Conservation (phyloP, 2,797 vertebrate genomes). For the Sphenopsis melanotis region DNA sequence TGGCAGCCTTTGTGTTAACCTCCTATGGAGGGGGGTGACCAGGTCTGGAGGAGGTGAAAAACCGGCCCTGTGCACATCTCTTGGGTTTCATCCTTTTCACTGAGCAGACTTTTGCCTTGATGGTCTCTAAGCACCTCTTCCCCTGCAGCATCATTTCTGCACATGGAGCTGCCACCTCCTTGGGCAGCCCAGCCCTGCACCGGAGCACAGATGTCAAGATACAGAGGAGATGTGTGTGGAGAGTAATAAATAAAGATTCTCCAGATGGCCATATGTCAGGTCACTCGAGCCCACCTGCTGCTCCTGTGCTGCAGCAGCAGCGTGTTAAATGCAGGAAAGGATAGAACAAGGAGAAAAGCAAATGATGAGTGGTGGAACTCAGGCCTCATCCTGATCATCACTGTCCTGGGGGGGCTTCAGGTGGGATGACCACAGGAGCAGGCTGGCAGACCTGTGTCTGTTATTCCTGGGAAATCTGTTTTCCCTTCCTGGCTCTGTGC, state of each 20-base stretch:
- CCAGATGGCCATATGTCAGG: neutral
- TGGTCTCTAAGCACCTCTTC: neutral
- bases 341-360: neutral
- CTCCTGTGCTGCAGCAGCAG: neutral
- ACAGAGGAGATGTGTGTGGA: neutral
- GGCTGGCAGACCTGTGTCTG: neutral
- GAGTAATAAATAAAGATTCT: neutral
- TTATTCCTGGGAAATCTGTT: neutral
- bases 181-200: rapidly evolving
- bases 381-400: rapidly evolving
- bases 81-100: neutral
- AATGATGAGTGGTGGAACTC: rapidly evolving
- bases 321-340: neutral
- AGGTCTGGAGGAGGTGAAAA: neutral
- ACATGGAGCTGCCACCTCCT: neutral
- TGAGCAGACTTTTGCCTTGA: neutral
- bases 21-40: neutral
- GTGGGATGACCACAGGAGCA: neutral
- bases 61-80: neutral
- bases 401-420: neutral
- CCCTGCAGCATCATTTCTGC: neutral
- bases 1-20: neutral
- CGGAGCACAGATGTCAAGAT: neutral
- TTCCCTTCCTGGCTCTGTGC: neutral
- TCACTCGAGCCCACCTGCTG: neutral